Evolutionary conservation across 2,888 invertebrate genomes (phyloP).

Genomic region (Eretmocerus hayati): DNA sequence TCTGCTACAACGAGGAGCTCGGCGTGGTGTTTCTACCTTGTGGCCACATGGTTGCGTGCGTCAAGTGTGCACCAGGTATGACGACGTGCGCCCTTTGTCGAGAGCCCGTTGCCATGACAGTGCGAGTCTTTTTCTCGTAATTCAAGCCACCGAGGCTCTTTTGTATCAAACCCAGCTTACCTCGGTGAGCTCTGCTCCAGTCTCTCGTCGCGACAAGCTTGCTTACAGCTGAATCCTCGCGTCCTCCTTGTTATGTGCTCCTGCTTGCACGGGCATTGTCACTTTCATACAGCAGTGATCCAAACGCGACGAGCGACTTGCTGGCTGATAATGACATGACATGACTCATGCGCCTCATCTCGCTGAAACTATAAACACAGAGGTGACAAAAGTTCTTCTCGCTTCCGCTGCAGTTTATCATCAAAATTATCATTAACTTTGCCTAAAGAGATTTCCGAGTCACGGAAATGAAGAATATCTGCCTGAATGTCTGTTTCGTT

Average conservation of each 20-base stretch:
- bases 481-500: too few species aligned
- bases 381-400: slow-evolving; percentile 11
- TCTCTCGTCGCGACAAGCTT: too few species aligned
- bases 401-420: too few species aligned
- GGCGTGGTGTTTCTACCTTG: slow-evolving; percentile 91
- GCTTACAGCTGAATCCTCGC: too few species aligned
- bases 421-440: too few species aligned
- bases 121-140: slow-evolving; percentile 56
- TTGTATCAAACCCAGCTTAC: not conserved
- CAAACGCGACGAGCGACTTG: too few species aligned
- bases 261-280: too few species aligned
- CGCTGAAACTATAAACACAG: slow-evolving; percentile 34
- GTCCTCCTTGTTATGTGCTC: too few species aligned
- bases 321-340: slow-evolving; percentile 31
- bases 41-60: slow-evolving; percentile 89
- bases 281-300: too few species aligned
- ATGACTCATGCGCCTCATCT: slow-evolving; percentile 40
- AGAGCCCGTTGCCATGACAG: slow-evolving; percentile 60
- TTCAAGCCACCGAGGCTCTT: slow-evolving; percentile 14
- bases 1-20: slow-evolving; percentile 83
- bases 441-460: too few species aligned
- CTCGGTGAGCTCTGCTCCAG: too few species aligned
- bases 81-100: slow-evolving; percentile 85
- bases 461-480: too few species aligned
- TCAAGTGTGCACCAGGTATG: slow-evolving; percentile 81